Base-by-base conservation (phyloP, 1,140 invertebrate genomes). In the Aphaenogaster ashmeadi region DNA sequence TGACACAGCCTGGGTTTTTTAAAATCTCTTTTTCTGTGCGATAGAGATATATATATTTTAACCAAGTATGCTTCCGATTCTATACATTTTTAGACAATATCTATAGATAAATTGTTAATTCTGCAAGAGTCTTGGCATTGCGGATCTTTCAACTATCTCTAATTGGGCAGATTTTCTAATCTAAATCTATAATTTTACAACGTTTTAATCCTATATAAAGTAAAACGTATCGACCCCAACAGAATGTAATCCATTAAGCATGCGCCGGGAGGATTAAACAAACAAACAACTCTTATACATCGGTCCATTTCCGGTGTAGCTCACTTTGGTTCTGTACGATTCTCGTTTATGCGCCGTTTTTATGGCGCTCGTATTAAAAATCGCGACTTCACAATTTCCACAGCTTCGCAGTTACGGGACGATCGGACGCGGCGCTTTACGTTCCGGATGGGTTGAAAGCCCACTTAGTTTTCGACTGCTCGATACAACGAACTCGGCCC, bases 401-500 rank as follows among this genome's bases (percentile, higher is more conserved):
- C 67, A 47, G 4, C 38, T 36, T 50, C 56, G 41, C 60, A 66
- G 44, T 41, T 27, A 62, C 27, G 38, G n/a, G 15, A 50, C 27
- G 33, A 75, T 84, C 41, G n/a, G 27, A 47, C 79, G 64, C 66
- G 38, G 38, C 47, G 69, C 41, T 84, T 74, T 56, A 74, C 33
- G 80, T 83, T 74, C 18, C 80, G 80, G 80, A 41, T 72, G 47
- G 41, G 69, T 75, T 74, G 69, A 74, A 38, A 74, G 80, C 41
- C 13, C 69, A 74, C 41, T 74, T 60, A 38, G 56, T 74, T 84
- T 75, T 84, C 69, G 80, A 84, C 80, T 84, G 67, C 41, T 84
- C 80, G 80, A 74, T 84, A 84, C 80, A 84, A 75, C 41, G 21
- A 52, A 58, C 38, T 44, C 44, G 11, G 36, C 78, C 18, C 9